Evolutionary conservation across 2,888 invertebrate genomes (phyloP).

Genomic region (Eumerus sabulonum): DNA sequence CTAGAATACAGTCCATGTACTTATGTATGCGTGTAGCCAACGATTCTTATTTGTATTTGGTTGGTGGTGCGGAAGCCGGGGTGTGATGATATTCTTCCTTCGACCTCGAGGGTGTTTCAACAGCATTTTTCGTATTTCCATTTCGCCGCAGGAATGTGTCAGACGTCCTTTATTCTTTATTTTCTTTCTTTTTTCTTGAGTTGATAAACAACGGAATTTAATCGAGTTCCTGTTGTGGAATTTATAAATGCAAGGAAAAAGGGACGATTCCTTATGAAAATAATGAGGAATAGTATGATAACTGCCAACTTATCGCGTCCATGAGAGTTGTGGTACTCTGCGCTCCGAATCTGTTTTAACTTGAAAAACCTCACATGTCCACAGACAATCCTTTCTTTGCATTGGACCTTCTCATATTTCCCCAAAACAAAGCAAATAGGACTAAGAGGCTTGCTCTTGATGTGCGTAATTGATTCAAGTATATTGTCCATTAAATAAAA

Average conservation of each 20-base stretch:
- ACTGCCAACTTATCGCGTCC: too few species aligned
- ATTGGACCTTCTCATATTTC: too few species aligned
- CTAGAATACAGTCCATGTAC: too few species aligned
- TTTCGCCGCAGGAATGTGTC: conserved; percentile 54
- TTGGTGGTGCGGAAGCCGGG: conserved; percentile 23
- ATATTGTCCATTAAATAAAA: conserved; percentile 53
- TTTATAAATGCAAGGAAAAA: conserved; percentile 43
- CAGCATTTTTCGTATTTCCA: conserved; percentile 34
- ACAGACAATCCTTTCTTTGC: too few species aligned
- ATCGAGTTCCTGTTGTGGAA: conserved; percentile 54
- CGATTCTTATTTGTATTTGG: background rate
- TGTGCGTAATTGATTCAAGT: conserved; percentile 46
- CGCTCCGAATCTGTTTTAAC: too few species aligned
- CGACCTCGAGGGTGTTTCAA: conserved; percentile 38
- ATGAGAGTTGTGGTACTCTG: too few species aligned
- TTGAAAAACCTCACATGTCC: too few species aligned
- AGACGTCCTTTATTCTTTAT: conserved; percentile 36
- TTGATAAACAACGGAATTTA: conserved; percentile 60
- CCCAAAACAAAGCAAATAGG: too few species aligned
- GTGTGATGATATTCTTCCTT: conserved; percentile 16
- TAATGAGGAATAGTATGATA: conserved; percentile 12
- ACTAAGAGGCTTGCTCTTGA: too few species aligned
- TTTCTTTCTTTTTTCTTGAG: conserved; percentile 8
- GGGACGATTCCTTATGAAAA: conserved; percentile 5
- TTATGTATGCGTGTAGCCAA: background rate